These are phyloP conservation scores for Euspilapteryx auroguttella DNA, from an alignment of 2,888 invertebrate species.

Conservation along the genomic window DNA sequence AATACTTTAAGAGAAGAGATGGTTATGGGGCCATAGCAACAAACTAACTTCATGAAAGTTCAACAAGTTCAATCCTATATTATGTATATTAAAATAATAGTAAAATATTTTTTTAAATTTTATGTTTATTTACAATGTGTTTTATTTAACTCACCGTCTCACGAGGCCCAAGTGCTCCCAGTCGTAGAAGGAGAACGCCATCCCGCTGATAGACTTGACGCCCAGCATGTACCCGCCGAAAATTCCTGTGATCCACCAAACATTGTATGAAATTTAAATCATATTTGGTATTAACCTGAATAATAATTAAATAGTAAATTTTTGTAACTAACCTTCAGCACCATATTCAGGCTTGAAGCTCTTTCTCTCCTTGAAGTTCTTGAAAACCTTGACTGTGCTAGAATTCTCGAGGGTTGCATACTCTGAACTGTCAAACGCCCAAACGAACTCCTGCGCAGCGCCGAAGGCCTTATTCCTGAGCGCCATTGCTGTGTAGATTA, in stretches of 20 bases:
- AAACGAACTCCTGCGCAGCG: conserved; percentile 97
- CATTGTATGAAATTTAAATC: too few species aligned
- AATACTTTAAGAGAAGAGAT: too few species aligned
- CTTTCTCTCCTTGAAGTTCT: conserved; percentile 97
- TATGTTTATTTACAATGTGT: too few species aligned
- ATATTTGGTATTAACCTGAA: too few species aligned
- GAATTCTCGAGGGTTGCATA: conserved; percentile 88
- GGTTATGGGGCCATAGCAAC: too few species aligned
- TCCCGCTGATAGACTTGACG: conserved; percentile 87
- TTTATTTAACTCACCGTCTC: conserved; percentile 65
- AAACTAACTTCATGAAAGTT: too few species aligned
- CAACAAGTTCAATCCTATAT: too few species aligned
- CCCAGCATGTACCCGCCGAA: conserved; percentile 91
- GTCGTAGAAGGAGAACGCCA: conserved; percentile 96
- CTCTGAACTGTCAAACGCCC: conserved; percentile 96
- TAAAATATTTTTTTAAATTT: too few species aligned
- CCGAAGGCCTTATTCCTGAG: conserved; percentile 98
- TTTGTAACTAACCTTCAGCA: conserved; percentile 72
- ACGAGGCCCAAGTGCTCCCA: conserved; percentile 94
- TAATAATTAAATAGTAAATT: too few species aligned
- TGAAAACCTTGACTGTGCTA: conserved; percentile 90
- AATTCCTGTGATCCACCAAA: conserved; percentile 72
- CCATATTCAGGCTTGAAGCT: conserved; percentile 96
- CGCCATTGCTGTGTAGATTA: conserved; percentile 99
- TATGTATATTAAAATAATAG: too few species aligned